Evolutionary conservation across 2,113 vertebrate species (phyloP), one percentile per base, ranked within the genome.

Genomic region (Melanerpes aurifrons): DNA sequence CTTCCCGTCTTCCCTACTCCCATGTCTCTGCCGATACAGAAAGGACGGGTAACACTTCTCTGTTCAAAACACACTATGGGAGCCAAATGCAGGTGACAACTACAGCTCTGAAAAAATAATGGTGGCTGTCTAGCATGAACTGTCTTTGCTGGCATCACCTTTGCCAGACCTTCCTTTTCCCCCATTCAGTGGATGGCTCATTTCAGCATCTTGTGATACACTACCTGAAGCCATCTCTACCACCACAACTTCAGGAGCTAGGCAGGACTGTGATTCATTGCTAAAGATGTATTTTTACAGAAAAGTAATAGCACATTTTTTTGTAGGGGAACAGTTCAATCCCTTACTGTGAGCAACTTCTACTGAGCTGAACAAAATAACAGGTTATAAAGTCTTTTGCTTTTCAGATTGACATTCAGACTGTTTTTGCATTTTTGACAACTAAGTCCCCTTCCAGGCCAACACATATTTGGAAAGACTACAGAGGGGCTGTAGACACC

Each of bases 361-460:
- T 87, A 45, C 40, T 81, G 50, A 59, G 10, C 10, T 56, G 37
- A 89, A 79, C n/a, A 40, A 80, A 89, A 86, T 8, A 64, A 53
- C 45, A 87, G 31, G 50, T 81, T 84, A 66, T 24, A 84, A 90
- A 61, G 13, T 6, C 32, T 73, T 87, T 57, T 82, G 13, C 57
- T 81, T 89, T 56, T 77, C 74, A 59, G 48, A 40, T 25, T 54
- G 56, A 68, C 16, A 56, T 50, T 45, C 59, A 62, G 61, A 73
- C 26, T n/a, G 61, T 63, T 72, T 69, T 66, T 57, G 26, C 53
- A 37, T 93, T 91, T 90, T 93, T 92, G 58, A 94, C 35, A 40
- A 54, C 22, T 54, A 76, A 63, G 54, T 78, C n/a, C 54, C 56
- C 29, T 67, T 78, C 58, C 54, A 75, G 35, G 50, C 22, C 66